A percentile compares a stretch with the other conserved stretches of the same genome.
phyloP scores from a whole-genome alignment of 2,113 vertebrate species.

The Scomber japonicus region DNA sequence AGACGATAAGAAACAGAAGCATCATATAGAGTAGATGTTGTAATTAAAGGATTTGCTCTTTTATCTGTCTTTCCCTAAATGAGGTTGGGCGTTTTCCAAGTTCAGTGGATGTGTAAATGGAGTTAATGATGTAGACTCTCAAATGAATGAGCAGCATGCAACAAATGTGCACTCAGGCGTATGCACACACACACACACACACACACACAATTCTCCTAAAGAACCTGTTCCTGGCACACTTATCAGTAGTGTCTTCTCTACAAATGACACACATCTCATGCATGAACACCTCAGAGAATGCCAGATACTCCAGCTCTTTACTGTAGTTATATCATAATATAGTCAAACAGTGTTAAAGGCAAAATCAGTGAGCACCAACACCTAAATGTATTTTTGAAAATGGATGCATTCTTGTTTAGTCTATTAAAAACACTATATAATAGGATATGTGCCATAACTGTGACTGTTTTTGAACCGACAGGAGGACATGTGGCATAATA shows the following conservation, averaged over 20 bases:
- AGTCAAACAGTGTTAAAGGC: not conserved
- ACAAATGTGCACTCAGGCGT: slow-evolving; percentile 54
- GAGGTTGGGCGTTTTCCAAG: slow-evolving; percentile 51
- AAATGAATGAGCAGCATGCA: slow-evolving; percentile 64
- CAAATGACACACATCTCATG: slow-evolving; percentile 31
- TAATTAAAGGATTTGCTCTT: not conserved
- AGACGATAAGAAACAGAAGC: slow-evolving; percentile 9
- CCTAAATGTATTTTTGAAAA: not conserved
- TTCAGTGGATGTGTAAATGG: slow-evolving; percentile 61
- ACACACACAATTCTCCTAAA: slow-evolving; percentile 33
- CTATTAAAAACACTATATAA: not conserved
- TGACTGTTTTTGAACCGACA: not conserved
- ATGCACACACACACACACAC: slow-evolving; percentile 35
- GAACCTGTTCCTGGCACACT: slow-evolving; percentile 37
- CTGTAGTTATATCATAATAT: slow-evolving; percentile 13
- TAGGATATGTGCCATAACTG: not conserved
- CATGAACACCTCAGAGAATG: slow-evolving; percentile 11
- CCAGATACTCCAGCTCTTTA: slow-evolving; percentile 10
- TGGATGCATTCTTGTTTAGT: not conserved
- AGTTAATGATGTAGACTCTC: slow-evolving; percentile 70
- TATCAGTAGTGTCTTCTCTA: slow-evolving; percentile 14
- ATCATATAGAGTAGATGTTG: not conserved
- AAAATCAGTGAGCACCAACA: not conserved
- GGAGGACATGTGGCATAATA: too few species aligned
- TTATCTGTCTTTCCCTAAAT: slow-evolving; percentile 38